Conservation (phyloP, 2,888 invertebrate species). For the Iphiclides podalirius region DNA sequence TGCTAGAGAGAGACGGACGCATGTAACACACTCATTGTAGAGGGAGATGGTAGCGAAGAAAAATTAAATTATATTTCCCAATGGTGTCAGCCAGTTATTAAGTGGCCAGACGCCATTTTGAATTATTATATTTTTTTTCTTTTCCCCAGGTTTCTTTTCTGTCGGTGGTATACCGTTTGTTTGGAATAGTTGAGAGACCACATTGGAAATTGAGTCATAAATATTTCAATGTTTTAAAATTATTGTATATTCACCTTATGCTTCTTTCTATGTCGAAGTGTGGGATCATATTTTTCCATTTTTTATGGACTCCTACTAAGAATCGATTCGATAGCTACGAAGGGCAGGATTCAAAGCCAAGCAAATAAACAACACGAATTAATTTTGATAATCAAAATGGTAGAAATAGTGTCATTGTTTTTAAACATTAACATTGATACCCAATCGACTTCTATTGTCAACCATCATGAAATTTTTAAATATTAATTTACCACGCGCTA, state of each 20-base stretch:
- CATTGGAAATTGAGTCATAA: conserved; percentile 60
- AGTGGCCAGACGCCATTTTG: conserved; percentile 81
- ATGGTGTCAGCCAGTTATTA: conserved; percentile 81
- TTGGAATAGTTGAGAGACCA: conserved; percentile 67
- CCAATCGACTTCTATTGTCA: too few relatives aligned
- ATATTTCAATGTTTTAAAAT: neutral
- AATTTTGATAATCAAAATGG: too few relatives aligned
- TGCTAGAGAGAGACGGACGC: conserved; percentile 49
- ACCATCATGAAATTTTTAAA: too few relatives aligned
- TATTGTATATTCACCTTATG: conserved; percentile 36
- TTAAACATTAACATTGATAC: too few relatives aligned
- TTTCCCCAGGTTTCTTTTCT: conserved; percentile 68
- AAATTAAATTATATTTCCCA: conserved; percentile 81
- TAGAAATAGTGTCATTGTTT: too few relatives aligned
- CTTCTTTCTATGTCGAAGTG: too few relatives aligned
- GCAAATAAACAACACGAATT: too few relatives aligned
- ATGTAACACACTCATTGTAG: conserved; percentile 36
- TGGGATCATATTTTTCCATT: too few relatives aligned
- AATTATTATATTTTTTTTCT: conserved; percentile 76
- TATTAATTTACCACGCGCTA: too few relatives aligned
- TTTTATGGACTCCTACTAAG: too few relatives aligned
- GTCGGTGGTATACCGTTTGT: conserved; percentile 71
- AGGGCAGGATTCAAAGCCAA: too few relatives aligned
- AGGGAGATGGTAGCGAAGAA: conserved; percentile 57
- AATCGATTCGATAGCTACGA: too few relatives aligned